Percentiles rank a stretch among this genome's conserved stretches.
Conservation (phyloP, 2,888 invertebrate genomes). For the Conomelus anceps region DNA sequence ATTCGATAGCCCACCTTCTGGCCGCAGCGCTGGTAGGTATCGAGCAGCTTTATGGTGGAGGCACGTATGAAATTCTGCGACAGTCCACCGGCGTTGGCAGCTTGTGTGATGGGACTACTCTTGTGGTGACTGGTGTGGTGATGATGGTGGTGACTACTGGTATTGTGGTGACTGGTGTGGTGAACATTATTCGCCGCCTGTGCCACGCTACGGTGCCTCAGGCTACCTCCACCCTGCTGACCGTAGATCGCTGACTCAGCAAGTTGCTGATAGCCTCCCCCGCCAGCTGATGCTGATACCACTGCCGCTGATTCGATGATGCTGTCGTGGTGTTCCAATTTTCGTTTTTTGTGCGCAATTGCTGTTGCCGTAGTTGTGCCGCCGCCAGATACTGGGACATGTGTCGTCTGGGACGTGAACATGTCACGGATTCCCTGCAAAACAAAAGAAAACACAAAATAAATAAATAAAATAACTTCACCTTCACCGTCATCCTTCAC, state of each 20-base stretch:
- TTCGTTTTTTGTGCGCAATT: constrained; percentile 43
- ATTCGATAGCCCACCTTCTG: constrained; percentile 54
- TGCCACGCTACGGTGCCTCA: no score
- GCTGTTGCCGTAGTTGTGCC: constrained; percentile 31
- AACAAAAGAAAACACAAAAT: constrained; percentile 28
- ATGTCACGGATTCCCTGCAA: constrained; percentile 79
- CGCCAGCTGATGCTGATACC: constrained; percentile 24
- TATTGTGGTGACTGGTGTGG: background rate
- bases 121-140: constrained; percentile 18
- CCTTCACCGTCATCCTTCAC: background rate
- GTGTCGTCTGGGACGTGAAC: constrained; percentile 57
- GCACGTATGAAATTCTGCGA: constrained; percentile 57
- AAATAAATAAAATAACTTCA: background rate
- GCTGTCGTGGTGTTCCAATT: constrained; percentile 41
- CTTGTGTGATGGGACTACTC: background rate
- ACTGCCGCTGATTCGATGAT: constrained; percentile 15
- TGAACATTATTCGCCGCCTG: background rate
- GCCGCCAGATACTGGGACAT: constrained; percentile 4
- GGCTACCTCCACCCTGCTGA: no score
- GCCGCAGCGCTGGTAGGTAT: constrained; percentile 60
- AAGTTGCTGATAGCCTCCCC: constrained; percentile 25
- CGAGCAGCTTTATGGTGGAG: constrained; percentile 60
- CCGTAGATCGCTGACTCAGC: constrained; percentile 16
- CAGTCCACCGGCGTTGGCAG: constrained; percentile 33
- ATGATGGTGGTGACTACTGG: constrained; percentile 12